Conservation (phyloP, 1,140 invertebrate genomes). For the Aphelenchoides besseyi region DNA sequence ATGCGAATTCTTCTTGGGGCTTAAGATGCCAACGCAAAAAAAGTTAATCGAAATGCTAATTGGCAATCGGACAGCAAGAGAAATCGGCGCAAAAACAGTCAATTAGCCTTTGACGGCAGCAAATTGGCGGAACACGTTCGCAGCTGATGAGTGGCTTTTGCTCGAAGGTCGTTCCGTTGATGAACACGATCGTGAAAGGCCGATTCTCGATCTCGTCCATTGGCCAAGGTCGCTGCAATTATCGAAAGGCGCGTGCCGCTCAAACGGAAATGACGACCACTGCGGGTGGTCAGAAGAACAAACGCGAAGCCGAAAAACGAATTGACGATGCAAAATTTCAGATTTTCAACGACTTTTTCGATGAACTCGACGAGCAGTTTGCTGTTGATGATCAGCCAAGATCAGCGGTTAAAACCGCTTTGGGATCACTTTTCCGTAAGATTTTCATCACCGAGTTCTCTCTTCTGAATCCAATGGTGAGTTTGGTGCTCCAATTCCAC, state of each 20-base stretch:
- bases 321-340: not conserved
- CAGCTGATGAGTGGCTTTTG: too few relatives aligned
- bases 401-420: not conserved
- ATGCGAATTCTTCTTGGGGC: too few relatives aligned
- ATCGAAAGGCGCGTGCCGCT: not conserved
- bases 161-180: too few relatives aligned
- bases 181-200: too few relatives aligned
- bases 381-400: constrained; percentile 3
- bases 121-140: too few relatives aligned
- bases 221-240: too few relatives aligned
- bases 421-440: constrained; percentile 8
- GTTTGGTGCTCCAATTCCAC: constrained; percentile 13
- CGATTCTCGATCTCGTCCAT: too few relatives aligned
- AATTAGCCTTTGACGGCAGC: too few relatives aligned
- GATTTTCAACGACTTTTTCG: constrained; percentile 13
- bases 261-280: not conserved
- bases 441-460: constrained; percentile 19
- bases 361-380: constrained; percentile 21
- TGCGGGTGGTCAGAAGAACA: not conserved
- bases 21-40: too few relatives aligned
- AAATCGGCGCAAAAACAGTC: too few relatives aligned
- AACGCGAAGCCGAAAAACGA: not conserved
- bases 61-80: too few relatives aligned
- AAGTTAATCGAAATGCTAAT: too few relatives aligned
- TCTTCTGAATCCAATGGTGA: constrained; percentile 7